Base-by-base conservation (phyloP, 2,888 invertebrate species). In the Ctenicera cuprea region DNA sequence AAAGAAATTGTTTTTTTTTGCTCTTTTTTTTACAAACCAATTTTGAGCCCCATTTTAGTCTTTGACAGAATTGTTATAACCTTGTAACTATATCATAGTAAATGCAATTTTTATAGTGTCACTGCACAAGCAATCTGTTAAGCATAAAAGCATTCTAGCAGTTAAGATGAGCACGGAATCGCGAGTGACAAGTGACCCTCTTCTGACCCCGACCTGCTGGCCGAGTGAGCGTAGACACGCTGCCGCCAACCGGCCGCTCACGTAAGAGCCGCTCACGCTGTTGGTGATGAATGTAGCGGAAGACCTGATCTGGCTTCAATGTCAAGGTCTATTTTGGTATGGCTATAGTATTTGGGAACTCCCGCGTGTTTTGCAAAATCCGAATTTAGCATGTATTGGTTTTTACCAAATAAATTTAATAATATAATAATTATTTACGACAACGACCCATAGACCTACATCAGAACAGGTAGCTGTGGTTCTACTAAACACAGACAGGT, bases 141-240 rank as follows among this genome's bases (percentile, higher is more conserved):
- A n/a, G n/a, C n/a, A n/a, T n/a, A n/a, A n/a, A n/a, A n/a, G n/a
- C n/a, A n/a, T n/a, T n/a, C n/a, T 18, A 26, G 12, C n/a, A 12
- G 37, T 59, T 54, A 41, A 41, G 54, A 22, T 26, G 43, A 66
- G 37, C 65, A 22, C 26, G 20, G 33, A 50, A 50, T 22, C 22
- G 59, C 50, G 33, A 59, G 37, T 37, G 57, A 45, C 37, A 12
- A 41, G 30, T 74, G 78, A 77, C 76, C 77, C 73, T 52, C 50
- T 63, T 64, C 57, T 71, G 75, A 76, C 73, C n/a, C 72, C 76
- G 79, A 78, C 77, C 78, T 54, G 74, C 67, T 78, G 75, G 76
- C 80, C 80, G 77, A 79, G 74, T 76, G 77, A 77, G 77, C 73
- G 72, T 62, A 76, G 76, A 76, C 71, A 68, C 66, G 65, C 66